Percentiles rank a stretch among this genome's conserved stretches.
Evolutionary conservation across 2,797 vertebrate species (phyloP).

Genomic region (Neosilurus mollespiculum): DNA sequence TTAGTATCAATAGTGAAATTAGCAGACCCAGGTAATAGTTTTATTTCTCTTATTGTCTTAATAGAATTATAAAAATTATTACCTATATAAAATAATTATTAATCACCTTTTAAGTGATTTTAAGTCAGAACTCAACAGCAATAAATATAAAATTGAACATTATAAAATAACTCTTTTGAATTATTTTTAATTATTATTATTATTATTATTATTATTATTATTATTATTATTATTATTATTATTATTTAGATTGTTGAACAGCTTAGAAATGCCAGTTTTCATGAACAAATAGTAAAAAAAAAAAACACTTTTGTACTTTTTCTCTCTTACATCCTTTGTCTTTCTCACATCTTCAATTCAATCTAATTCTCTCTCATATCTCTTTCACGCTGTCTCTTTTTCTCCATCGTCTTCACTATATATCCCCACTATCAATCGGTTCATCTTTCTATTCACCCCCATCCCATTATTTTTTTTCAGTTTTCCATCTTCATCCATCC

Average conservation of each 20-base stretch:
- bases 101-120: no score
- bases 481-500: neutral
- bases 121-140: neutral
- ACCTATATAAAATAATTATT: no score
- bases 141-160: neutral
- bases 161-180: neutral
- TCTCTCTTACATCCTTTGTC: conserved; percentile 50
- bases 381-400: no score
- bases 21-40: neutral
- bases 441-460: neutral
- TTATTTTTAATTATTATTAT: no score
- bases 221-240: no score
- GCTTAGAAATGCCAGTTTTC: neutral
- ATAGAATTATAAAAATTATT: no score
- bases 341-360: neutral
- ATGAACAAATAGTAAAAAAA: neutral
- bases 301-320: neutral
- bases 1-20: neutral
- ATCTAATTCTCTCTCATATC: neutral
- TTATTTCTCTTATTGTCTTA: neutral
- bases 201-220: no score
- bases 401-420: no score
- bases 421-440: no score
- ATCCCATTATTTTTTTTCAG: neutral
- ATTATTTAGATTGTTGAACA: no score